Percentiles rank a stretch among this genome's conserved stretches.
Evolutionary conservation across 2,888 invertebrate genomes (phyloP).

Genomic region (Cheilosia urbana): DNA sequence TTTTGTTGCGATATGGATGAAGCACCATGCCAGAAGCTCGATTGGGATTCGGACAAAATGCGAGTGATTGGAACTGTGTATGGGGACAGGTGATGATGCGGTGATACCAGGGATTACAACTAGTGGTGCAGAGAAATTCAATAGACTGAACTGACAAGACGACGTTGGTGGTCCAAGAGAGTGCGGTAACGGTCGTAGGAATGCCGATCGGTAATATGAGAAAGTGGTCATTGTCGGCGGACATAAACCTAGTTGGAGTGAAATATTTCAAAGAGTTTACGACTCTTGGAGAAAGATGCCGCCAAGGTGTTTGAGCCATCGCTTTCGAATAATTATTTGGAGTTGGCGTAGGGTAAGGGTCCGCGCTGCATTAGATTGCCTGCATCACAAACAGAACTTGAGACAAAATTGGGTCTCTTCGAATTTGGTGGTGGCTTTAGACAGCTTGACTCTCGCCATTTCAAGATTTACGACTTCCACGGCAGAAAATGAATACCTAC

Average conservation of each 20-base stretch:
- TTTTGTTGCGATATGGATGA: constrained; percentile 14
- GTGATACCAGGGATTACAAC: background rate
- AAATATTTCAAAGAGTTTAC: background rate
- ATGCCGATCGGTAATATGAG: constrained; percentile 47
- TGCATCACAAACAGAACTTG: too few relatives aligned
- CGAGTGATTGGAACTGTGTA: background rate
- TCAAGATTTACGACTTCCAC: too few relatives aligned
- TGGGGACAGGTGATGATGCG: constrained; percentile 26
- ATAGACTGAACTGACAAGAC: constrained; percentile 5
- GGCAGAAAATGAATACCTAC: too few relatives aligned
- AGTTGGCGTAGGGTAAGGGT: too few relatives aligned
- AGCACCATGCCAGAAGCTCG: constrained; percentile 44
- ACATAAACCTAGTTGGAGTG: background rate
- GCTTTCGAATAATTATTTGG: too few relatives aligned
- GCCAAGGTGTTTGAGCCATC: background rate
- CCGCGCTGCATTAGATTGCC: too few relatives aligned
- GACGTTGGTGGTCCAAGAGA: constrained; percentile 38
- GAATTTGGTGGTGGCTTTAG: too few relatives aligned
- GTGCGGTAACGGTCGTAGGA: constrained; percentile 16
- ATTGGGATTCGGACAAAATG: background rate
- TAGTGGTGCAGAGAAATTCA: constrained; percentile 19
- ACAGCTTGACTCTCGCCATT: too few relatives aligned
- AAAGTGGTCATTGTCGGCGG: constrained; percentile 2
- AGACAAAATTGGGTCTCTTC: too few relatives aligned
- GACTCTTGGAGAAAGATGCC: background rate